These are phyloP conservation scores for Orchestia grillus DNA, from an alignment of 1,140 invertebrate genomes.

Conservation along the genomic window DNA sequence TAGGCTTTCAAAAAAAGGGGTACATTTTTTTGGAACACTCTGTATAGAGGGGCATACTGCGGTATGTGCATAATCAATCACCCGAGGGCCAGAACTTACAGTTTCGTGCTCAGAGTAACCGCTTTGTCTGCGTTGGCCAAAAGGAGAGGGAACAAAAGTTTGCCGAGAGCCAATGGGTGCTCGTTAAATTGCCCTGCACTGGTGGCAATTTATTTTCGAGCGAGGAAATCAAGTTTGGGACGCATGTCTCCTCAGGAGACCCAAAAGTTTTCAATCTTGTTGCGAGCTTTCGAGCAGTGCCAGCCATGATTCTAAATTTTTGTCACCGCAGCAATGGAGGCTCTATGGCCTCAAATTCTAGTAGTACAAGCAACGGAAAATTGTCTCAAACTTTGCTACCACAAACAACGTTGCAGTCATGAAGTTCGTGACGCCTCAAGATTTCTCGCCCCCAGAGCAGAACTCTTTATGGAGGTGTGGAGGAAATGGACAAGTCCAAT, in stretches of 20 bases:
- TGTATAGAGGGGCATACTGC: neutral
- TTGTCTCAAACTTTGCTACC: neutral
- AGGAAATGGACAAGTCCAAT: neutral
- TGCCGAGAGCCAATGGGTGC: neutral
- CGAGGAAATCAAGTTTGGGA: conserved; percentile 7
- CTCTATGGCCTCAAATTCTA: neutral
- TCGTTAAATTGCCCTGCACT: neutral
- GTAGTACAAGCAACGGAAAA: neutral
- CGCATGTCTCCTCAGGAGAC: conserved; percentile 4
- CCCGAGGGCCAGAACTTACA: neutral
- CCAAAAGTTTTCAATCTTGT: neutral
- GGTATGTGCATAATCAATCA: neutral
- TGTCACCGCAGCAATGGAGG: neutral
- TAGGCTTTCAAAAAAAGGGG: no score
- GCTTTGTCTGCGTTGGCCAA: neutral
- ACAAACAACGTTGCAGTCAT: neutral
- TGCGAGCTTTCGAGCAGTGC: neutral
- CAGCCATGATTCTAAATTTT: conserved; percentile 1
- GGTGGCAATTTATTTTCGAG: neutral
- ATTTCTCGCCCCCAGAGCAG: neutral
- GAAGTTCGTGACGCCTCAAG: neutral
- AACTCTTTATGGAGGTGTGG: neutral
- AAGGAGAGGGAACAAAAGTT: neutral
- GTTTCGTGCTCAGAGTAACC: neutral
- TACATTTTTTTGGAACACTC: neutral